Conservation (phyloP, 1,140 invertebrate genomes). For the Pemphigus obesinymphae region DNA sequence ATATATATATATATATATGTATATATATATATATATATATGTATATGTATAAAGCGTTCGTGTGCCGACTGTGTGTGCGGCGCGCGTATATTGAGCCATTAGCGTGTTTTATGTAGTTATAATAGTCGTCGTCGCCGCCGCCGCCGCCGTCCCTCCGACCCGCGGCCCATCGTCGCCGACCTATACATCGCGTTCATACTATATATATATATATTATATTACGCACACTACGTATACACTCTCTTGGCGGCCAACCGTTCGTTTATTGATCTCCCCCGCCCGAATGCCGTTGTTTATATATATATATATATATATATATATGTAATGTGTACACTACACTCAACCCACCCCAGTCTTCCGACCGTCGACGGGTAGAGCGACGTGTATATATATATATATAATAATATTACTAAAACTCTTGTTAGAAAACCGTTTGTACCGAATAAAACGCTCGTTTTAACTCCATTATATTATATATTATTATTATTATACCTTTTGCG, state of each 20-base stretch:
- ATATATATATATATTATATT: neutral
- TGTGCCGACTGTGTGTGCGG: neutral
- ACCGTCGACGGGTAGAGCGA: neutral
- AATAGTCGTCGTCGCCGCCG: constrained; percentile 29
- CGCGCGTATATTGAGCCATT: constrained; percentile 35
- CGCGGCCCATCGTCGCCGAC: too few species aligned
- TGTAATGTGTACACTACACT: too few species aligned
- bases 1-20: neutral
- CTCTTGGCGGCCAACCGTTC: constrained; percentile 22
- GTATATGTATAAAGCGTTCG: neutral
- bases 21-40: too few species aligned
- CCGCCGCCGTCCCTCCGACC: neutral
- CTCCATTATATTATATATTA: constrained; percentile 29
- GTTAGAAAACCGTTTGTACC: constrained; percentile 41
- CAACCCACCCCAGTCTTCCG: neutral
- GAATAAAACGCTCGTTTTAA: constrained; percentile 40
- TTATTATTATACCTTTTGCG: constrained; percentile 25
- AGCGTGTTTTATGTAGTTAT: constrained; percentile 37
- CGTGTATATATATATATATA: neutral
- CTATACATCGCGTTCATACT: neutral
- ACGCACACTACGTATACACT: neutral
- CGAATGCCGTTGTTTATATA: neutral
- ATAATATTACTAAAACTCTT: neutral
- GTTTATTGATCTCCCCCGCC: constrained; percentile 31
- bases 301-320: too few species aligned